A percentile compares a stretch with the other conserved stretches of the same genome.
Evolutionary conservation across 1,140 invertebrate genomes (phyloP).

Genomic region (Sarcophaga peregrina): DNA sequence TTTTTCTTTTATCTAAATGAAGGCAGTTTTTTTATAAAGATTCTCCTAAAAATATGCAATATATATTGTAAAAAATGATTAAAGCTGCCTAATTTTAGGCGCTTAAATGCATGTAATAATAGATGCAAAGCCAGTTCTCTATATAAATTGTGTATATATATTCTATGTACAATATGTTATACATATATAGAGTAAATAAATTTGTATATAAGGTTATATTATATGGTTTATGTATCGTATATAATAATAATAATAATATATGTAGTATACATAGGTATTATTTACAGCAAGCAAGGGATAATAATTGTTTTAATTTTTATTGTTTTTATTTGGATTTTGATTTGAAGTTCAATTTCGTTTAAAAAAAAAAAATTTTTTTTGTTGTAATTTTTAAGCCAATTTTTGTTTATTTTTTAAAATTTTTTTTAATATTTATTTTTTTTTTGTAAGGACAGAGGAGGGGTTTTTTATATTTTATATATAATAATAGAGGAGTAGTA

Average conservation of each 20-base stretch:
- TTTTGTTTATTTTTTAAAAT: neutral
- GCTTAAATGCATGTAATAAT: neutral
- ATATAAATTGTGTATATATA: neutral
- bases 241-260: neutral
- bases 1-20: no score
- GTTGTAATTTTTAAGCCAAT: neutral
- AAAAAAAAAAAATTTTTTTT: no score
- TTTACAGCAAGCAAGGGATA: conserved; percentile 14
- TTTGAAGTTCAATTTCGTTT: neutral
- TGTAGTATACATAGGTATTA: neutral
- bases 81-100: no score
- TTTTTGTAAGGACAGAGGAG: neutral
- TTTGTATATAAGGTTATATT: conserved; percentile 4
- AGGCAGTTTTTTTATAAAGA: no score
- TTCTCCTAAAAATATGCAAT: no score
- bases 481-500: neutral
- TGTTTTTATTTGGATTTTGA: neutral
- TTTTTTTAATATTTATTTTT: neutral
- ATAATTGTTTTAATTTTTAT: neutral
- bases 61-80: no score
- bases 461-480: neutral
- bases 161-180: conserved; percentile 8
- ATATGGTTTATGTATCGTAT: neutral
- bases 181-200: neutral
- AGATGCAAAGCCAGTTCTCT: neutral